Percentiles rank a stretch among this genome's conserved stretches.
phyloP scores from a whole-genome alignment of 2,888 invertebrate species.

The Laothoe populi region DNA sequence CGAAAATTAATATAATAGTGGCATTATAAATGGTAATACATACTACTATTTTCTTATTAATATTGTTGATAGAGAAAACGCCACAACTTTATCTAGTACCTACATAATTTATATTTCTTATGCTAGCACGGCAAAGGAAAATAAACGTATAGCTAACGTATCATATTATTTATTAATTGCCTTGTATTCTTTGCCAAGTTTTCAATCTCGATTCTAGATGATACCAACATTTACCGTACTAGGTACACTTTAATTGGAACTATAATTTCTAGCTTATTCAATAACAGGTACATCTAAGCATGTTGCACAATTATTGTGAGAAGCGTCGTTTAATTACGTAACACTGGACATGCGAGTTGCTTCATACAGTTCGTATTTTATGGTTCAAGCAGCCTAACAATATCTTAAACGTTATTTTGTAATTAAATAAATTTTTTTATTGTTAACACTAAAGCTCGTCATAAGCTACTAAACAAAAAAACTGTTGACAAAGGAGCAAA shows the following conservation, averaged over 20 bases:
- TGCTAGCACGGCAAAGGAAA: background rate
- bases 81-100: no score
- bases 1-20: no score
- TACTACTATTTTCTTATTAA: no score
- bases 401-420: background rate
- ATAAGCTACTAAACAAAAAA: no score
- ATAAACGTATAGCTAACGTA: background rate
- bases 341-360: slow-evolving; percentile 41
- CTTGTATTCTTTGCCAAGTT: background rate
- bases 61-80: no score
- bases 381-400: slow-evolving; percentile 9
- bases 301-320: slow-evolving; percentile 44
- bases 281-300: slow-evolving; percentile 33
- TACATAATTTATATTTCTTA: no score
- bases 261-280: slow-evolving; percentile 25
- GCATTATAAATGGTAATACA: no score
- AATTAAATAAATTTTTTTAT: background rate
- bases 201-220: slow-evolving; percentile 11
- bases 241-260: slow-evolving; percentile 23
- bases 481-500: no score
- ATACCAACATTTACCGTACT: no score
- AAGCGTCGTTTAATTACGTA: slow-evolving; percentile 43
- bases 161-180: background rate
- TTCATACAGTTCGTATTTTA: slow-evolving; percentile 30
- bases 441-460: no score